phyloP scores from a whole-genome alignment of 2,113 vertebrate genomes.

The Neolamprologus sp. region DNA sequence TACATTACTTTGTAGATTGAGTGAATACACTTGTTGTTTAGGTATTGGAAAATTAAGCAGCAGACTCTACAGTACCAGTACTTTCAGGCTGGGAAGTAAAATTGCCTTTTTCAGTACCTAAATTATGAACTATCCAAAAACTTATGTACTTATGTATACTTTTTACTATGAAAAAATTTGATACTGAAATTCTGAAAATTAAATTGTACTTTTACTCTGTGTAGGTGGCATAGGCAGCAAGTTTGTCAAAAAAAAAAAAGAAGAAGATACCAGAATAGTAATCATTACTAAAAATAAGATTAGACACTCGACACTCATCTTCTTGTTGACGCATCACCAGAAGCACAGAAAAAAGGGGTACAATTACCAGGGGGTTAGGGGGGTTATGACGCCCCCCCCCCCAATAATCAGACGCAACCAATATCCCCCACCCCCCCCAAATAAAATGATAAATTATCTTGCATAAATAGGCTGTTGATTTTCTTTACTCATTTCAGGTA shows the following conservation, averaged over 20 bases:
- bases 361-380: not conserved
- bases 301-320: not conserved
- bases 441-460: not conserved
- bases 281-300: not conserved
- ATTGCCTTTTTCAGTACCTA: not conserved
- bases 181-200: not conserved
- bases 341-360: not conserved
- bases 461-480: not conserved
- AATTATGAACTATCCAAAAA: not conserved
- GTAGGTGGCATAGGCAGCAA: not conserved
- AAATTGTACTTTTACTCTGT: not conserved
- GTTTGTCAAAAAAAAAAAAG: not conserved
- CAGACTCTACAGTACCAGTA: not conserved
- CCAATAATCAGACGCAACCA: fast-evolving
- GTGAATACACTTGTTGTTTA: not conserved
- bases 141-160: not conserved
- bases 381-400: not conserved
- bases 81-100: not conserved
- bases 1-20: not conserved
- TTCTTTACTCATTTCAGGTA: not conserved
- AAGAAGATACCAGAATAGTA: not conserved
- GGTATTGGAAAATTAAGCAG: not conserved
- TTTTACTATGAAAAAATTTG: not conserved
- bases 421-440: too few relatives aligned
- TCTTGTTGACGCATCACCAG: not conserved